Base-by-base conservation (phyloP, 2,113 vertebrate species). In the Poeciliopsis turrubarensis region DNA sequence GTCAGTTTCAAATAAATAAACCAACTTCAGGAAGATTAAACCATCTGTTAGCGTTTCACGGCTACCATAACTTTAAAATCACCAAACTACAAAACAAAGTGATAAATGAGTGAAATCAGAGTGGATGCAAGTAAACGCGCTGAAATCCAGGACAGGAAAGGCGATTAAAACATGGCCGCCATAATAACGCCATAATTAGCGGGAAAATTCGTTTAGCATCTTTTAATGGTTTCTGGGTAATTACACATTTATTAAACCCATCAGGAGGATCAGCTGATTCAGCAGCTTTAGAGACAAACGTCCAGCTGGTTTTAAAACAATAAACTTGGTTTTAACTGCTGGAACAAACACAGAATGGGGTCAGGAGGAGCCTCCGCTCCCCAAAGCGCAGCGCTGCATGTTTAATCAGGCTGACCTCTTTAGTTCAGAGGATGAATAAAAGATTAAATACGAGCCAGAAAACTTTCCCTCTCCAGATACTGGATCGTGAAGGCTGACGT, bases 321-420 rank as follows among this genome's bases (percentile, higher is more conserved):
- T 54, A 22, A 54, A 22, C 47, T 22, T 19, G 6, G 19, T 19
- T 54, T 54, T 25, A 54, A 22, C 19, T 41, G 39, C 39, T 14
- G 39, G 34, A 37, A 37, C 34, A 37, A 37, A 9, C 34, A 10
- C 12, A 19, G 47, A 54, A 54, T 8, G 17, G 47, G 47, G 47
- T 54, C 47, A 54, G 19, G 5, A 54, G 47, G 19, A 54, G 47
- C 47, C 19, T 57, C 22, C 0, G 39, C 64, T 39, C 64, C 25
- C 32, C 25, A 26, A 39, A 65, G 22, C 5, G 64, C 32, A 6
- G 34, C 63, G 54, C 77, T 87, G 65, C 72, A 65, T 82, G 77
- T 87, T 85, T 83, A 75, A 83, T 81, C 77, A 64, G 79, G 68
- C 68, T 60, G 81, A 73, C 77, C 81, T 78, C 80, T 86, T 86